Conservation (phyloP, 2,113 vertebrate species). For the Tragelaphus strepsiceros region DNA sequence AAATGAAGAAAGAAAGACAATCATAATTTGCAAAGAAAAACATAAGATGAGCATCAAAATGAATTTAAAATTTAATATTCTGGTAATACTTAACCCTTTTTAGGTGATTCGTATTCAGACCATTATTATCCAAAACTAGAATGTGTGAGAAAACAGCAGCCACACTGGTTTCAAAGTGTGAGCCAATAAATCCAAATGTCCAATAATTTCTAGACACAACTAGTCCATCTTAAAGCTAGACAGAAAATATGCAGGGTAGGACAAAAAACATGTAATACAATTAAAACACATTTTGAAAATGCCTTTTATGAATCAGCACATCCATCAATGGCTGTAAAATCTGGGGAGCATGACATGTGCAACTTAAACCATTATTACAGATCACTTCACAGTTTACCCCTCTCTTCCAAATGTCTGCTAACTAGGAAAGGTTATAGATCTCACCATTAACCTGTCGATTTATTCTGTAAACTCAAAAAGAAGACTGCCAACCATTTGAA, state of each 20-base stretch:
- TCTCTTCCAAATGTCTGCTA: background rate
- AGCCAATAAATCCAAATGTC: background rate
- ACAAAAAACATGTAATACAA: background rate
- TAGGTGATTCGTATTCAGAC: background rate
- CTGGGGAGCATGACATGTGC: background rate
- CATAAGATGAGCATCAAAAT: background rate
- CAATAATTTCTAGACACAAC: background rate
- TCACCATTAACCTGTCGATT: background rate
- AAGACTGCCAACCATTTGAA: background rate
- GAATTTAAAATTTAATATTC: background rate
- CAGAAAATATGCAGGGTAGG: background rate
- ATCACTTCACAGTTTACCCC: background rate
- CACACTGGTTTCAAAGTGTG: background rate
- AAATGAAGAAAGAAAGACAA: constrained; percentile 16
- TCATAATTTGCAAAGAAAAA: background rate
- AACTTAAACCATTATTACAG: background rate
- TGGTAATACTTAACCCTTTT: background rate
- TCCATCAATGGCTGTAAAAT: background rate
- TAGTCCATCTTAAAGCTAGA: background rate
- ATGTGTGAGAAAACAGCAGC: background rate
- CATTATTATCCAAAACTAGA: background rate
- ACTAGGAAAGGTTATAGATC: background rate
- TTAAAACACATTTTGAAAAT: constrained; percentile 9
- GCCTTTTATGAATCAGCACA: background rate
- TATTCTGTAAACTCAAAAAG: background rate